phyloP scores from a whole-genome alignment of 2,113 vertebrate species.

The Platichthys flesus region DNA sequence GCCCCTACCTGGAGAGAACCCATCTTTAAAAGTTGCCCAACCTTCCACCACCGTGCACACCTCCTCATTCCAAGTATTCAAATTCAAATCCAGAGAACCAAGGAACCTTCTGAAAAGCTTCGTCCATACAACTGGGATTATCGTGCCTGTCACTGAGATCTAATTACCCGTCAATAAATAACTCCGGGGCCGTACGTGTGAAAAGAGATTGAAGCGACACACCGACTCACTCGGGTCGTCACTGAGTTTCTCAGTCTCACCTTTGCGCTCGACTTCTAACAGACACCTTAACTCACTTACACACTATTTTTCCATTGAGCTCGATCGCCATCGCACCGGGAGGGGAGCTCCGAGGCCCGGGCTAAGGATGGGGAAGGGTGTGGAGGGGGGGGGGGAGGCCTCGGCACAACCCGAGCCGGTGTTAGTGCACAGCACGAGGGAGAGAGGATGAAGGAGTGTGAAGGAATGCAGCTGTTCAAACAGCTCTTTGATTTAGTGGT shows the following conservation, averaged over 20 bases:
- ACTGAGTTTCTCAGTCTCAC: constrained; percentile 27
- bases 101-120: too few species aligned
- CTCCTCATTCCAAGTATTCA: too few species aligned
- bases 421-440: constrained; percentile 40
- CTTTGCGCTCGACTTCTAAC: constrained; percentile 8
- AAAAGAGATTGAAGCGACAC: constrained; percentile 46
- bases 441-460: constrained; percentile 69
- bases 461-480: constrained; percentile 80
- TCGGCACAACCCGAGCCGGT: constrained; percentile 38
- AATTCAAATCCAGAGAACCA: too few species aligned
- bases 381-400: background rate
- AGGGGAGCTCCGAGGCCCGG: background rate
- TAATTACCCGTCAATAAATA: too few species aligned
- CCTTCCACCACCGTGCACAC: too few species aligned
- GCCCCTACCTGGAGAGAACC: too few species aligned
- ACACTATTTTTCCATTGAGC: constrained; percentile 51
- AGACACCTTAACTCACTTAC: constrained; percentile 56
- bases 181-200: constrained; percentile 13
- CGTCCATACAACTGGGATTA: too few species aligned
- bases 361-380: background rate
- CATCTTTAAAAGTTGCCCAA: too few species aligned
- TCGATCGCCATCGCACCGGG: constrained; percentile 46
- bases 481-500: constrained; percentile 77
- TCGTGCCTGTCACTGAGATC: too few species aligned
- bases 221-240: constrained; percentile 29